These are phyloP conservation scores for Phalacrocorax pelagicus DNA, from an alignment of 2,113 vertebrate species.

Conservation along the genomic window DNA sequence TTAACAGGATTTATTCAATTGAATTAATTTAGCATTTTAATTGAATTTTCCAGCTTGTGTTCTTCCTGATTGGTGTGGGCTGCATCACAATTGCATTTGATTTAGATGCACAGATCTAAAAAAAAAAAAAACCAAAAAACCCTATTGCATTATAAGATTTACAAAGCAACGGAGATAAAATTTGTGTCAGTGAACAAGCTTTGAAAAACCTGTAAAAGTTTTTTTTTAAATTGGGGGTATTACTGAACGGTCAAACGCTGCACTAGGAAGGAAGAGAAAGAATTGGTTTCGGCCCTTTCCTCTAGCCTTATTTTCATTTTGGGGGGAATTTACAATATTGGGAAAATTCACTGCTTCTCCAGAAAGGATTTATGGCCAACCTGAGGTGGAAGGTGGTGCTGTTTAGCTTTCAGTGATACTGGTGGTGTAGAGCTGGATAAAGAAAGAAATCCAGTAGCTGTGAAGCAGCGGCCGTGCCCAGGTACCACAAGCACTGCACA, in stretches of 20 bases:
- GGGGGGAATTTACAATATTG: background rate
- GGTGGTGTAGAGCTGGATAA: background rate
- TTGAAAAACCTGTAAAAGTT: background rate
- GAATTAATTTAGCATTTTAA: constrained; percentile 74
- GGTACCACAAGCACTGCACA: background rate
- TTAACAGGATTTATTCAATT: constrained; percentile 69
- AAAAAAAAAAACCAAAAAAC: background rate
- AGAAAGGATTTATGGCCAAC: background rate
- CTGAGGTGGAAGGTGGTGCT: background rate
- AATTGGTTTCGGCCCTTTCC: background rate
- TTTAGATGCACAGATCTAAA: constrained; percentile 18
- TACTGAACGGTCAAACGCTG: accelerated
- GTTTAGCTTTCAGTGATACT: background rate
- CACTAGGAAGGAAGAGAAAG: background rate
- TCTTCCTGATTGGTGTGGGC: constrained; percentile 15
- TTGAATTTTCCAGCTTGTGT: constrained; percentile 58
- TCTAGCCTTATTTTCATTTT: background rate
- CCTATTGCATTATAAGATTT: background rate
- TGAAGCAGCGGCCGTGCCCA: background rate
- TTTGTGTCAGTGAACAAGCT: background rate
- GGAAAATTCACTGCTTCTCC: background rate
- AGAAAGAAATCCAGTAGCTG: background rate
- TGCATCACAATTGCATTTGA: background rate
- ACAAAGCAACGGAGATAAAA: background rate
- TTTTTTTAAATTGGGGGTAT: background rate